Evolutionary conservation across 2,888 invertebrate genomes (phyloP).

Genomic region (Ochropleura plecta): DNA sequence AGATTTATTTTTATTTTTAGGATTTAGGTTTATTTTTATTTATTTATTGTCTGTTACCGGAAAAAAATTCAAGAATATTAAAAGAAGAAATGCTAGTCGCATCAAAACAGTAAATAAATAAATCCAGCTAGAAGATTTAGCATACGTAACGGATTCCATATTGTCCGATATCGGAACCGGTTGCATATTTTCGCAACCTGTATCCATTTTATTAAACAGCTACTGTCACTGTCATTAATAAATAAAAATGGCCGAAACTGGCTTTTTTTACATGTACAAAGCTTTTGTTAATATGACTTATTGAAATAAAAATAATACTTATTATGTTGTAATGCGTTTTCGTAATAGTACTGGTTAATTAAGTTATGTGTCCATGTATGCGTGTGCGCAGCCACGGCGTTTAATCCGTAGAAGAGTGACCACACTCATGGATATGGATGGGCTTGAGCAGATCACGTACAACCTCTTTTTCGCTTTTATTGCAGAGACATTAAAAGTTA

Average conservation of each 20-base stretch:
- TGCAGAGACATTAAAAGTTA: too few species aligned
- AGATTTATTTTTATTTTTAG: too few species aligned
- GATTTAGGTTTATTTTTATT: too few species aligned
- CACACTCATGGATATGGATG: not conserved
- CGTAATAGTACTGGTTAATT: slow-evolving; percentile 69
- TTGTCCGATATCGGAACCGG: slow-evolving; percentile 49
- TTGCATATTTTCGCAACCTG: slow-evolving; percentile 40
- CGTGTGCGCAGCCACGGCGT: slow-evolving; percentile 64
- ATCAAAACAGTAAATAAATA: slow-evolving; percentile 51
- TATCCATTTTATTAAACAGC: slow-evolving; percentile 44
- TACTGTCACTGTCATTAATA: slow-evolving; percentile 35
- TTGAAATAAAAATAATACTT: slow-evolving; percentile 53
- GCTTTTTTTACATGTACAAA: slow-evolving; percentile 4
- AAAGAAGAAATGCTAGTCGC: not conserved
- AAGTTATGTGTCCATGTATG: slow-evolving; percentile 66
- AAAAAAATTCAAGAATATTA: not conserved
- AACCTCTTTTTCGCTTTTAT: not conserved
- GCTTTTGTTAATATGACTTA: slow-evolving; percentile 47
- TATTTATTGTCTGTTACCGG: too few species aligned
- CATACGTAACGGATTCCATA: slow-evolving; percentile 54
- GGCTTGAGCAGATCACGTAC: not conserved
- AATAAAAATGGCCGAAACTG: slow-evolving; percentile 28
- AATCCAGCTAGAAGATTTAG: slow-evolving; percentile 36
- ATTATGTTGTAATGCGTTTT: slow-evolving; percentile 62
- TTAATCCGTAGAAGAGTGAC: slow-evolving; percentile 52